phyloP scores from a whole-genome alignment of 2,113 vertebrate species.

The Nerophis lumbriciformis region DNA sequence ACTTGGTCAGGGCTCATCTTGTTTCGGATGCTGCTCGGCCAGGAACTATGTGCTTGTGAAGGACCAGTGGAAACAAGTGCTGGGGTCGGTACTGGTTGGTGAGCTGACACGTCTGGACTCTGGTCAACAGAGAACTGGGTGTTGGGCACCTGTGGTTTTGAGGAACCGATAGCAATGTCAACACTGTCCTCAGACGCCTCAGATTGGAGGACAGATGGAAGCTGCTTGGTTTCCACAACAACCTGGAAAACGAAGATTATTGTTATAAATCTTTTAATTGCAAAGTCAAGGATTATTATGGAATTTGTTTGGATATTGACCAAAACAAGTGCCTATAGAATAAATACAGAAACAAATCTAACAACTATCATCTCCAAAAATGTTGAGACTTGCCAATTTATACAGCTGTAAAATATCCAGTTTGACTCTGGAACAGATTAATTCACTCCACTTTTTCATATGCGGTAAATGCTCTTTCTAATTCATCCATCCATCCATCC shows the following conservation, averaged over 20 bases:
- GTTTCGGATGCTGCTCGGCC: constrained; percentile 6
- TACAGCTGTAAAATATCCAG: too few species aligned
- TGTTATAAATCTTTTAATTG: neutral
- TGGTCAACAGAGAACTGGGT: constrained; percentile 5
- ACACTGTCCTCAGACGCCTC: constrained; percentile 16
- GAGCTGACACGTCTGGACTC: neutral
- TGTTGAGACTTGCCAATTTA: too few species aligned
- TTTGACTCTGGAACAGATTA: too few species aligned
- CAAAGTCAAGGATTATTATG: neutral
- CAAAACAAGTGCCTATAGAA: too few species aligned
- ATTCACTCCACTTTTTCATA: too few species aligned
- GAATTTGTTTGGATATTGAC: too few species aligned
- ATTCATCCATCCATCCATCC: too few species aligned
- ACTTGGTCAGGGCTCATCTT: constrained; percentile 1
- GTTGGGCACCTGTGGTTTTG: constrained; percentile 8
- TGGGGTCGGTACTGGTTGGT: constrained; percentile 12
- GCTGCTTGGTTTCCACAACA: constrained; percentile 42
- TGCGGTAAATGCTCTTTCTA: too few species aligned
- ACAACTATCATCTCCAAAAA: too few species aligned
- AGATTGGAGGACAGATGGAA: constrained; percentile 2
- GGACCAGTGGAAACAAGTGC: neutral
- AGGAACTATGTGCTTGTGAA: neutral
- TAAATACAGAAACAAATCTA: too few species aligned
- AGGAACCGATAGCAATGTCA: neutral
- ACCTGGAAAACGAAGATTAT: constrained; percentile 21